Base-by-base conservation (phyloP, 2,797 vertebrate species). In the Ctenochaetus hawaiiensis region DNA sequence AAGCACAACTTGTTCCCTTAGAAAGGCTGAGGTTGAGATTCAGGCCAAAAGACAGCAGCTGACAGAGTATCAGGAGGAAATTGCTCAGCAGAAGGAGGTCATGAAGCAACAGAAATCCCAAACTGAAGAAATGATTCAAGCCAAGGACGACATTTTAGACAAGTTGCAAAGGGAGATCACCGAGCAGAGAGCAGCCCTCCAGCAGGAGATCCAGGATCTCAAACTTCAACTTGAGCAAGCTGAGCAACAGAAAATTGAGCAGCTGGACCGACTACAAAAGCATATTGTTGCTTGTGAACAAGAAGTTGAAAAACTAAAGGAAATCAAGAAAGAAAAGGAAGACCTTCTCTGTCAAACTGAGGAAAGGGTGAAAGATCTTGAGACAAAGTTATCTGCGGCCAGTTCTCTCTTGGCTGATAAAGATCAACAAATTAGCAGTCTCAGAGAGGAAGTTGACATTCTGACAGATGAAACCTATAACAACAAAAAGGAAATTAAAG, bases 21-120 rank as follows among this genome's bases (percentile, higher is more conserved):
- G 80, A 67, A 68, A 58, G 41, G 85, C 90, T 1, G 94, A 97
- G 71, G 80, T 86, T 2, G 95, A 97, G 53, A 95, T 94, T 73
- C 53, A 78, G 11, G 85, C 90, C 10, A 87, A 87, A 23, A 91
- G 93, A 41, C 81, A 86, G 8, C 88, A 93, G 52, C 49, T 96
- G 14, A 83, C 93, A 0, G 67, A 92, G 0, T 91, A 93, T 48
- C 91, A 88, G 17, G 53, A 89, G 53, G 86, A 92, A 73, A 80
- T 89, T 0, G 41, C 20, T 43, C 76, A 68, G 1, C 93, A 94
- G 59, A 93, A 90, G 18, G 91, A 93, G 13, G 83, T 77, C 44
- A 78, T 96, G 14, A 71, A 78, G 1, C 83, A 92, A 64, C 88
- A 91, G 5, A 48, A 77, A 30, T 58, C 58, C 8, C 57, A 82